Evolutionary conservation across 2,797 vertebrate genomes (phyloP).

Genomic region (Tenualosa ilisha): DNA sequence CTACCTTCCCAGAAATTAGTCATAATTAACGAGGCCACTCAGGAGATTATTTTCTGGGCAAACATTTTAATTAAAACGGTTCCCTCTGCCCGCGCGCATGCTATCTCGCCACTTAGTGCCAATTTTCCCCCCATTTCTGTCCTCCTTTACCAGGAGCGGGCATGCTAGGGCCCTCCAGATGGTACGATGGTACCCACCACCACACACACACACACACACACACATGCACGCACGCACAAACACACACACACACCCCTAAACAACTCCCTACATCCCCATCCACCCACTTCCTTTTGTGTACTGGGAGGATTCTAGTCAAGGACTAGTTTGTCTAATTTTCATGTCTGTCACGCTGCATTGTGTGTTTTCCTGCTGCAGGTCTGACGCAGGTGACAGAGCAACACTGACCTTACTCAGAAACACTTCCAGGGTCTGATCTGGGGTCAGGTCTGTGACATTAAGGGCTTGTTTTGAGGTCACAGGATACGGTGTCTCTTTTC

Average conservation of each 20-base stretch:
- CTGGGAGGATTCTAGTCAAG: background rate
- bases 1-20: conserved; percentile 69
- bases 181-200: conserved; percentile 3
- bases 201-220: no score
- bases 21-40: conserved; percentile 76
- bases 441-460: background rate
- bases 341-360: background rate
- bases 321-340: background rate
- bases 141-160: conserved; percentile 18
- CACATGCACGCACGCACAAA: background rate
- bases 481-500: background rate
- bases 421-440: conserved; percentile 9
- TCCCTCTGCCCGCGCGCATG: conserved; percentile 68
- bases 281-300: conserved; percentile 11
- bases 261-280: background rate
- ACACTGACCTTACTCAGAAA: conserved; percentile 6
- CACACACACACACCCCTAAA: background rate
- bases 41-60: conserved; percentile 75
- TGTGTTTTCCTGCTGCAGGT: background rate
- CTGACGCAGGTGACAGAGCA: no score
- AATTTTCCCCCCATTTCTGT: conserved; percentile 61
- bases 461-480: background rate
- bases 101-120: conserved; percentile 72
- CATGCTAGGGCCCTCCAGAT: conserved; percentile 12
- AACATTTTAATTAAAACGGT: conserved; percentile 79